Conservation (phyloP, 2,797 vertebrate genomes). For the Scleropages formosus region DNA sequence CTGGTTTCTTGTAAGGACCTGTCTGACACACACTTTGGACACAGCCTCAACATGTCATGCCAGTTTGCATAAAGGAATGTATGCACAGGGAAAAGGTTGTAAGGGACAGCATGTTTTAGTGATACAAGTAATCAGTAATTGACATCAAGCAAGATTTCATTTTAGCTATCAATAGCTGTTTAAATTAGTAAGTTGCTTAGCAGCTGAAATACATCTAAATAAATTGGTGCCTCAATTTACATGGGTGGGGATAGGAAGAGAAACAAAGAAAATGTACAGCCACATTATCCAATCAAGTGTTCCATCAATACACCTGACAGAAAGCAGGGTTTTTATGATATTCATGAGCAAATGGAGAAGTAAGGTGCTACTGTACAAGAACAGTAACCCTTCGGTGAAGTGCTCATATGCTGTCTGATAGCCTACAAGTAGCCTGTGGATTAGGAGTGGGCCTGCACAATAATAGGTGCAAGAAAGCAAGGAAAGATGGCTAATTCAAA, state of each 20-base stretch:
- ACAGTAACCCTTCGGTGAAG: too few relatives aligned
- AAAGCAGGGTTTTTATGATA: neutral
- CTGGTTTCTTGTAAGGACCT: neutral
- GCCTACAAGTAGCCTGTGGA: too few relatives aligned
- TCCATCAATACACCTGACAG: conserved; percentile 1
- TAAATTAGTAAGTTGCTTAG: neutral
- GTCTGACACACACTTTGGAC: neutral
- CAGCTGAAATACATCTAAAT: neutral
- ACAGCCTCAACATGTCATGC: neutral
- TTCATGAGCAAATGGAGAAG: neutral
- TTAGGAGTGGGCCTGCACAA: too few relatives aligned
- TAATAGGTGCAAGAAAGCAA: neutral
- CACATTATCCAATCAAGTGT: neutral
- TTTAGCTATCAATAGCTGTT: neutral
- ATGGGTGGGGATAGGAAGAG: too few relatives aligned
- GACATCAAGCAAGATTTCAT: neutral
- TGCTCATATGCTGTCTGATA: too few relatives aligned
- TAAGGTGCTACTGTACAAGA: neutral
- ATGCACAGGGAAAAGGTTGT: neutral
- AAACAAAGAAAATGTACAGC: neutral
- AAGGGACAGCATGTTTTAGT: neutral
- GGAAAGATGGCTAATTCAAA: neutral
- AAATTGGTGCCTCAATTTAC: neutral
- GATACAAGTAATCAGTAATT: neutral
- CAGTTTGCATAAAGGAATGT: neutral